These are phyloP conservation scores for Drosophila kambysellisi DNA, from an alignment of 2,888 invertebrate species.

Conservation along the genomic window DNA sequence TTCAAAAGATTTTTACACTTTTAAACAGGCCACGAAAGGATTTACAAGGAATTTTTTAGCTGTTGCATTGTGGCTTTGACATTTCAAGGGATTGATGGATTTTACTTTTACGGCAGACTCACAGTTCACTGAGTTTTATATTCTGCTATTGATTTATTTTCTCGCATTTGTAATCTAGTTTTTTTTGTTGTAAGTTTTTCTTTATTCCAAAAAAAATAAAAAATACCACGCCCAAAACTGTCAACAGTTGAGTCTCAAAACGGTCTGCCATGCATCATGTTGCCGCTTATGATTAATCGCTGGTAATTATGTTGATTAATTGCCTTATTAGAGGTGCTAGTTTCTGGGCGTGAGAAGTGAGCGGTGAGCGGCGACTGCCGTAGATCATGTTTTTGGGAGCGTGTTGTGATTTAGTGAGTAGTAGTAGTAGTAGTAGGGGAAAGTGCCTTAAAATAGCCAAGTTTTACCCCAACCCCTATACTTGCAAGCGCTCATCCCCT, in stretches of 20 bases:
- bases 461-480: neutral
- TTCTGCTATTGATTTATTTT: constrained; percentile 68
- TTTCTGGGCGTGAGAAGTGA: constrained; percentile 51
- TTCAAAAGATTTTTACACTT: constrained; percentile 69
- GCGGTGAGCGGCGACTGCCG: constrained; percentile 41
- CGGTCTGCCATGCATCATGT: constrained; percentile 45
- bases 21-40: constrained; percentile 67
- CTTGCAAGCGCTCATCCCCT: neutral
- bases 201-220: neutral
- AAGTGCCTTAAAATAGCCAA: constrained; percentile 52
- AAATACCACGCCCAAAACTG: constrained; percentile 62
- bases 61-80: constrained; percentile 74
- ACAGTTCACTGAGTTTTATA: constrained; percentile 65
- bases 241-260: constrained; percentile 53
- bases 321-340: constrained; percentile 74
- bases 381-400: constrained; percentile 63
- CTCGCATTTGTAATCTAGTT: constrained; percentile 62
- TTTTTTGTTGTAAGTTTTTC: constrained; percentile 41
- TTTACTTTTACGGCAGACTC: constrained; percentile 35
- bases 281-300: constrained; percentile 74
- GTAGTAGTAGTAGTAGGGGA: neutral
- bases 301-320: constrained; percentile 81
- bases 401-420: constrained; percentile 55
- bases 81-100: constrained; percentile 68
- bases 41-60: constrained; percentile 63